phyloP scores from a whole-genome alignment of 2,888 invertebrate species.

The Scaptomyza cyrtandrae region DNA sequence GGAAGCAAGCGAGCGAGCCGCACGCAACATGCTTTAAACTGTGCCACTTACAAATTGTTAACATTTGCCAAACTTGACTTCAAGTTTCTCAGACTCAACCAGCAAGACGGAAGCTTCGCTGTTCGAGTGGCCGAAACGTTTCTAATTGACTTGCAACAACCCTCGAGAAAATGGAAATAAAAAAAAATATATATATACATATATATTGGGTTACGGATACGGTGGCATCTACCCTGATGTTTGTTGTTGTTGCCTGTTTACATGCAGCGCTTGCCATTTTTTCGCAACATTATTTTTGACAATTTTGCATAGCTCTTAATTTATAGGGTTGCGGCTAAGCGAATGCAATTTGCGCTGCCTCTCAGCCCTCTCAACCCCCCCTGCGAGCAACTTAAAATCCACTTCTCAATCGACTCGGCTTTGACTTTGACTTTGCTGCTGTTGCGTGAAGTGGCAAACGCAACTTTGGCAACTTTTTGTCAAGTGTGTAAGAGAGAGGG shows the following conservation, averaged over 20 bases:
- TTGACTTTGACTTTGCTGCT: neutral
- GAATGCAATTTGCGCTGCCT: constrained; percentile 71
- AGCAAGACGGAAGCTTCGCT: constrained; percentile 27
- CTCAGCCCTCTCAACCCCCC: constrained; percentile 33
- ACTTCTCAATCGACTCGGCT: constrained; percentile 2
- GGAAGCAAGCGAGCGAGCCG: constrained; percentile 41
- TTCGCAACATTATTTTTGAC: constrained; percentile 55
- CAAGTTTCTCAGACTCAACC: constrained; percentile 9
- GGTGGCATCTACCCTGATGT: constrained; percentile 48
- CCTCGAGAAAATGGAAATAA: constrained; percentile 21
- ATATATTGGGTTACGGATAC: constrained; percentile 1
- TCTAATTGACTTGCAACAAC: constrained; percentile 73
- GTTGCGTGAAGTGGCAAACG: constrained; percentile 64
- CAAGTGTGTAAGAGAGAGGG: constrained; percentile 57
- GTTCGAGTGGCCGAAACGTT: constrained; percentile 63
- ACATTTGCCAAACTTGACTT: constrained; percentile 57
- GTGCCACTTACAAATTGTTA: constrained; percentile 74
- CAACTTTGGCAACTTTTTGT: constrained; percentile 44
- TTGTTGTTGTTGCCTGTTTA: constrained; percentile 66
- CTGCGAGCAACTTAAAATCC: constrained; percentile 1
- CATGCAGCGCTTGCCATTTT: constrained; percentile 66
- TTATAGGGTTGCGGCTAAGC: constrained; percentile 79
- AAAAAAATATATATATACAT: no score
- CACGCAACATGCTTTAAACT: constrained; percentile 57
- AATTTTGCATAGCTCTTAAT: constrained; percentile 60